Base-by-base conservation (phyloP, 2,888 invertebrate species). In the Cephus pulcher region DNA sequence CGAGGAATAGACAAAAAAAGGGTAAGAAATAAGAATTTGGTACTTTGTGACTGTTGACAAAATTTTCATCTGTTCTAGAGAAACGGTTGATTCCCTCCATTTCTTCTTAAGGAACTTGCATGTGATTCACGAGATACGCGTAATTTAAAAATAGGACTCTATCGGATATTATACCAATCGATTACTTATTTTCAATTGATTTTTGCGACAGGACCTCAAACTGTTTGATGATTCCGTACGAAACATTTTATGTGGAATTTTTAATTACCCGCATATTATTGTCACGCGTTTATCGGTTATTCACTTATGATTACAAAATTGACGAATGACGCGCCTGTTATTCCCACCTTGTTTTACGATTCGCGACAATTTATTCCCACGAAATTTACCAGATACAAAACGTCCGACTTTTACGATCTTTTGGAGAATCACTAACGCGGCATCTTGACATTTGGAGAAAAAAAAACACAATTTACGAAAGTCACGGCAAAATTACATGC, bases 221-320 rank as follows among this genome's bases (percentile, higher is more conserved):
- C 34, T 15, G 23, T 74, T 75, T 33, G 56, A 35, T 35, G 69
- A 40, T 79, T 78, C 56, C 75, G 76, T 76, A 75, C 75, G 77
- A 74, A 70, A 75, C 80, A 80, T 82, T 74, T 78, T 78, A 81
- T 77, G 75, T 77, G 71, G 73, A 80, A 81, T 79, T 82, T 82
- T 76, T 78, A 77, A 77, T 82, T 76, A 76, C 78, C 80, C 78
- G 80, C 81, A 79, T 78, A 74, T 76, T 75, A 76, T 70, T 34
- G 73, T 33, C 69, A 12, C 33, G 34, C 71, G 32, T 32, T n/a
- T 32, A 6, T 32, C 33, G 71, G 32, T 71, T 71, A 32, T 33
- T 71, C 23, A 32, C 71, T 71, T 34, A 34, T 32, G 71, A 32
- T 71, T 34, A 34, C 71, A 32, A 32, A 34, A 71, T 71, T 15